Evolutionary conservation across 2,797 vertebrate genomes (phyloP).

Genomic region (Clarias fuscus): DNA sequence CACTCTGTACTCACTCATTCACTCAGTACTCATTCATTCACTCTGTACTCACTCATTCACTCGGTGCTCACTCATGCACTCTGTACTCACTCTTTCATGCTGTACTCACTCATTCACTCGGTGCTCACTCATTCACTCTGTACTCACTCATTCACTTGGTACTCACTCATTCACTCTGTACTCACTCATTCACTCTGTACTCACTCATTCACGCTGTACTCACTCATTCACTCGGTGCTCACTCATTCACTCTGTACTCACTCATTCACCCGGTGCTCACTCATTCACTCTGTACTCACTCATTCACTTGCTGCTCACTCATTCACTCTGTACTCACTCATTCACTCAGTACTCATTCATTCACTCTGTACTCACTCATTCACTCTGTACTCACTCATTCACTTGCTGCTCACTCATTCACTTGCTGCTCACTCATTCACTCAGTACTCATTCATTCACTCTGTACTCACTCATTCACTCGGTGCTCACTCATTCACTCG

Average conservation of each 20-base stretch:
- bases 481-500: not conserved
- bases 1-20: not conserved
- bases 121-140: not conserved
- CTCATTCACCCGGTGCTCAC: not conserved
- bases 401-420: not conserved
- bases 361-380: not conserved
- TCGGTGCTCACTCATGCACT: not conserved
- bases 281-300: no score
- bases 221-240: not conserved
- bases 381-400: not conserved
- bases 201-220: not conserved
- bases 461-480: not conserved
- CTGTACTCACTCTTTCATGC: not conserved
- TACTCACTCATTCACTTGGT: not conserved
- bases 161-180: no score
- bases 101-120: not conserved
- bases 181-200: not conserved
- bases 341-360: not conserved
- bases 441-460: no score
- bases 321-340: not conserved
- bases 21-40: not conserved
- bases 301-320: not conserved
- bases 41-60: not conserved
- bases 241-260: not conserved
- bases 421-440: no score